These are phyloP conservation scores for Tachyglossus aculeatus DNA, from an alignment of 2,797 vertebrate species.

Conservation along the genomic window DNA sequence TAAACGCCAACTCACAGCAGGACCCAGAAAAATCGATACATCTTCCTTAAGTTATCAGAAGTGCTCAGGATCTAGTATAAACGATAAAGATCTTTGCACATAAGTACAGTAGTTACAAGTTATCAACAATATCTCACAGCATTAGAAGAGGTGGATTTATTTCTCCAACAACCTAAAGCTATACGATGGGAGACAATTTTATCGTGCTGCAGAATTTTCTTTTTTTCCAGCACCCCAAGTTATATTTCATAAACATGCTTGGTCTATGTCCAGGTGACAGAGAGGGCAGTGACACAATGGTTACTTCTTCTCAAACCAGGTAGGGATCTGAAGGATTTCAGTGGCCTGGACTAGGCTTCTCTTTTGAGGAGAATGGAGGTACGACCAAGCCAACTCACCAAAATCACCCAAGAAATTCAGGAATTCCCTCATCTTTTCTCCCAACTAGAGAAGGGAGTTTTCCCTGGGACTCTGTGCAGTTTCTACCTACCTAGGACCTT, in stretches of 20 bases:
- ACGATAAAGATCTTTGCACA: constrained; percentile 30
- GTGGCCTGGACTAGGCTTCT: too few relatives aligned
- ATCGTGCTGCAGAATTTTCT: too few relatives aligned
- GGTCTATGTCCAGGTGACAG: background rate
- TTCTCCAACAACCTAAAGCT: constrained; percentile 12
- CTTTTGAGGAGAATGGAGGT: too few relatives aligned
- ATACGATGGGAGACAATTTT: background rate
- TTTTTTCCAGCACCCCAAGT: too few relatives aligned
- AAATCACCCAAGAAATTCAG: too few relatives aligned
- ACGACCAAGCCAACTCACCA: too few relatives aligned
- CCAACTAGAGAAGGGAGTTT: too few relatives aligned
- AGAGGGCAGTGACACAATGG: background rate
- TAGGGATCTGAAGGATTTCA: background rate
- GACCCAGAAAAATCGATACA: constrained; percentile 58
- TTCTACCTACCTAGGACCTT: too few relatives aligned
- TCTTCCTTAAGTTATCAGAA: constrained; percentile 46
- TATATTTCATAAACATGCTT: background rate
- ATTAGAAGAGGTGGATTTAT: constrained; percentile 5
- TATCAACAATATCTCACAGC: background rate
- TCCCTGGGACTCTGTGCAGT: too few relatives aligned
- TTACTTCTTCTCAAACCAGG: background rate
- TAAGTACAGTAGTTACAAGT: constrained; percentile 3
- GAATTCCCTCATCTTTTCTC: too few relatives aligned
- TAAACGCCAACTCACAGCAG: constrained; percentile 45
- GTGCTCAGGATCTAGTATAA: constrained; percentile 13